Percentiles rank a stretch among this genome's conserved stretches.
Evolutionary conservation across 2,888 invertebrate species (phyloP).

Genomic region (Dysmachus trigonus): DNA sequence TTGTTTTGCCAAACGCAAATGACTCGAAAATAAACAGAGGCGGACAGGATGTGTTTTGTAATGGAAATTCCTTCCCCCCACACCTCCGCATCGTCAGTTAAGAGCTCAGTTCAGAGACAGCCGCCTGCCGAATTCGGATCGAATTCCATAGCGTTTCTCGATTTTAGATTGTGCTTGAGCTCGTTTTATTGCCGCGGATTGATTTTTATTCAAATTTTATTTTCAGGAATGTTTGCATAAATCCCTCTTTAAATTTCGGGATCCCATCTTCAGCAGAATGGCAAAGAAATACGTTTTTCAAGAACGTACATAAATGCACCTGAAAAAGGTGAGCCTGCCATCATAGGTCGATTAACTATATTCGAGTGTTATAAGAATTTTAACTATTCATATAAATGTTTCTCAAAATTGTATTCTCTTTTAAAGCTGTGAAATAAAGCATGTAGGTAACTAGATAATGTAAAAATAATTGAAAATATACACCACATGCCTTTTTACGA

Average conservation of each 20-base stretch:
- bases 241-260: neutral
- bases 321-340: neutral
- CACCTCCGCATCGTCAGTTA: neutral
- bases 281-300: neutral
- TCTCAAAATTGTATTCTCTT: too few relatives aligned
- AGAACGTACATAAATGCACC: neutral
- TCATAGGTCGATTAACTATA: neutral
- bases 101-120: neutral
- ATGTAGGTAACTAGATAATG: too few relatives aligned
- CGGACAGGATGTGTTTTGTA: slow-evolving; percentile 16
- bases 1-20: slow-evolving; percentile 35
- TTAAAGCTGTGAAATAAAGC: too few relatives aligned
- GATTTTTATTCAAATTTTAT: neutral
- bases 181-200: neutral
- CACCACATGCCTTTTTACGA: too few relatives aligned
- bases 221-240: neutral
- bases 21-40: slow-evolving; percentile 29
- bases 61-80: slow-evolving; percentile 7
- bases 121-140: neutral
- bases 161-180: neutral
- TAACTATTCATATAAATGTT: too few relatives aligned
- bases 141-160: neutral
- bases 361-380: neutral
- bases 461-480: too few relatives aligned
- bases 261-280: neutral